phyloP scores from a whole-genome alignment of 2,888 invertebrate species.

The Dasysyrphus albostriatus region DNA sequence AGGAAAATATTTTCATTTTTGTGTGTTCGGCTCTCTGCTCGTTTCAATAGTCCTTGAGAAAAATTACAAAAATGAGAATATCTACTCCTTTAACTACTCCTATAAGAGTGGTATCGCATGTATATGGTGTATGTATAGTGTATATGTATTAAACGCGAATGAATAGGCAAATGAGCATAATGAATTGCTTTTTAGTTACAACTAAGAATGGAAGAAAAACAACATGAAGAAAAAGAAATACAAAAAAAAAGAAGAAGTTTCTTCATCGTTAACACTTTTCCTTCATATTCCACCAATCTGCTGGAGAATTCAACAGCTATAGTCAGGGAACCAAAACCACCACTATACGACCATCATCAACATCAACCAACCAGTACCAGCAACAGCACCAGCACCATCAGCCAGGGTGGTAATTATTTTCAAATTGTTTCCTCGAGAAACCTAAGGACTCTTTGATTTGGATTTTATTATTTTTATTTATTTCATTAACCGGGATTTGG shows the following conservation, averaged over 20 bases:
- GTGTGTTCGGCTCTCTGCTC: background rate
- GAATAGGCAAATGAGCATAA: slow-evolving; percentile 73
- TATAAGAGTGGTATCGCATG: background rate
- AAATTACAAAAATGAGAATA: slow-evolving; percentile 46
- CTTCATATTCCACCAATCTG: background rate
- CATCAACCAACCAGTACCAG: background rate
- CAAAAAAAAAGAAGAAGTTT: background rate
- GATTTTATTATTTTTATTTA: slow-evolving; percentile 56
- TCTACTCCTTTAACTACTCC: background rate
- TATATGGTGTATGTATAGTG: background rate
- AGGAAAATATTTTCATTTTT: slow-evolving; percentile 60
- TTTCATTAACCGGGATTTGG: slow-evolving; percentile 24
- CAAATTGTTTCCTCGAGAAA: slow-evolving; percentile 61
- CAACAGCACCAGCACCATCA: background rate
- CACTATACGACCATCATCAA: background rate
- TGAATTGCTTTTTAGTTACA: slow-evolving; percentile 70
- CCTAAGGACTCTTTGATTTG: slow-evolving; percentile 55
- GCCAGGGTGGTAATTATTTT: slow-evolving; percentile 57
- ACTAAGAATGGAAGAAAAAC: background rate
- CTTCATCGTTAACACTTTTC: slow-evolving; percentile 40
- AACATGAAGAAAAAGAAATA: background rate
- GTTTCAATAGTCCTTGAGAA: slow-evolving; percentile 57
- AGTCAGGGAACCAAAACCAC: background rate
- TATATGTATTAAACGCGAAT: slow-evolving; percentile 54
- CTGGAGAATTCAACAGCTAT: background rate